These are phyloP conservation scores for Bubo blakistoni DNA, from an alignment of 2,113 vertebrate genomes.

Conservation along the genomic window DNA sequence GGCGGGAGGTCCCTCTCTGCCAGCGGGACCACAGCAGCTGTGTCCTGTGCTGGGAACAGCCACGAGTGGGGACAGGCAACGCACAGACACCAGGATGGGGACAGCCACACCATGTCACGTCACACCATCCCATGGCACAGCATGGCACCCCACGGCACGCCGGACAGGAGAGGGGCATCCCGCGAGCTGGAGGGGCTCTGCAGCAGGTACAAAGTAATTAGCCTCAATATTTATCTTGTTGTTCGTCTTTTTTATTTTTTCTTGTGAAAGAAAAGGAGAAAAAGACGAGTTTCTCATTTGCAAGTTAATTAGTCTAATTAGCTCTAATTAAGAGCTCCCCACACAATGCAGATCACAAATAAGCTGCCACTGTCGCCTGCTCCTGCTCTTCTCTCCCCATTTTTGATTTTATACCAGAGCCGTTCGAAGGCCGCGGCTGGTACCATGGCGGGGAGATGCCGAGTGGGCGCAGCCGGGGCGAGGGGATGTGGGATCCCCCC, in stretches of 20 bases:
- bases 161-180: background rate
- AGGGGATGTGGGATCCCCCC: background rate
- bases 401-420: background rate
- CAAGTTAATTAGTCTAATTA: slow-evolving; percentile 88
- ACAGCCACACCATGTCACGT: fast-evolving
- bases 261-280: slow-evolving; percentile 18
- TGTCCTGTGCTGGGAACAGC: background rate
- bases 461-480: fast-evolving
- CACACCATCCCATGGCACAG: fast-evolving
- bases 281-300: slow-evolving; percentile 77
- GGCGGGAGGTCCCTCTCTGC: fast-evolving
- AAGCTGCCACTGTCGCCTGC: slow-evolving; percentile 27
- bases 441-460: fast-evolving
- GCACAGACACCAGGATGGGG: background rate
- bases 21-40: fast-evolving
- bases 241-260: background rate
- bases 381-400: slow-evolving; percentile 19
- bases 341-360: slow-evolving; percentile 68
- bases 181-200: background rate
- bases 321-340: slow-evolving; percentile 84
- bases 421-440: background rate
- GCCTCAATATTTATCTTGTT: slow-evolving; percentile 73
- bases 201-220: slow-evolving; percentile 39
- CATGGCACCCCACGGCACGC: fast-evolving
- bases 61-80: background rate